phyloP scores from a whole-genome alignment of 2,888 invertebrate species.

The Xestia ashworthii region DNA sequence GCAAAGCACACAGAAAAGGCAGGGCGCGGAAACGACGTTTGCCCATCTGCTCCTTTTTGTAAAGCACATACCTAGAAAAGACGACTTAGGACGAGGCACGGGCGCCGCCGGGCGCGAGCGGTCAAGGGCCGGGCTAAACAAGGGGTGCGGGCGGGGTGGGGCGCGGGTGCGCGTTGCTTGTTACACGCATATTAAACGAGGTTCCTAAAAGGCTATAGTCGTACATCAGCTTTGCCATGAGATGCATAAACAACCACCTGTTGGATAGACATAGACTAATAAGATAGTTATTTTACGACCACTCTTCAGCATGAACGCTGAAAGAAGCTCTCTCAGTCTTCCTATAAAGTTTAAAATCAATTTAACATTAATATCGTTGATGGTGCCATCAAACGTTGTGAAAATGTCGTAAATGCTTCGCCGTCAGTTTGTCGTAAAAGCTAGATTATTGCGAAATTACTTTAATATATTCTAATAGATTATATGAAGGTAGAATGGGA shows the following conservation, averaged over 20 bases:
- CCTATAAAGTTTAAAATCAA: slow-evolving; percentile 49
- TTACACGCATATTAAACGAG: too few relatives aligned
- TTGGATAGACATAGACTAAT: neutral
- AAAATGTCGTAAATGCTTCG: slow-evolving; percentile 33
- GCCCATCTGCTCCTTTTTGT: too few relatives aligned
- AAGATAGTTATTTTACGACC: slow-evolving; percentile 4
- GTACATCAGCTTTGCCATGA: neutral
- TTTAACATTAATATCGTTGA: slow-evolving; percentile 36
- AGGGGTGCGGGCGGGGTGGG: too few relatives aligned
- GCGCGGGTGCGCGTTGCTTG: too few relatives aligned
- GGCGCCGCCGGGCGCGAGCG: too few relatives aligned
- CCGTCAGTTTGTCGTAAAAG: slow-evolving; percentile 32
- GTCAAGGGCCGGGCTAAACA: too few relatives aligned
- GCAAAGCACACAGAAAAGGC: too few relatives aligned
- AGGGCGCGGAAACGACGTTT: too few relatives aligned
- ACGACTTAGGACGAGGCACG: too few relatives aligned
- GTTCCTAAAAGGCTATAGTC: too few relatives aligned
- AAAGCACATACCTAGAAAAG: too few relatives aligned
- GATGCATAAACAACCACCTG: slow-evolving; percentile 16
- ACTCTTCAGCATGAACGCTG: neutral
- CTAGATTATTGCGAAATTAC: slow-evolving; percentile 40
- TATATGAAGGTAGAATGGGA: neutral
- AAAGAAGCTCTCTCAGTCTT: neutral
- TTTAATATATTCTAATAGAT: slow-evolving; percentile 31
- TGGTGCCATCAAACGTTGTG: slow-evolving; percentile 32